Base-by-base conservation (phyloP, 1,140 invertebrate genomes). In the Drosophila bocqueti region DNA sequence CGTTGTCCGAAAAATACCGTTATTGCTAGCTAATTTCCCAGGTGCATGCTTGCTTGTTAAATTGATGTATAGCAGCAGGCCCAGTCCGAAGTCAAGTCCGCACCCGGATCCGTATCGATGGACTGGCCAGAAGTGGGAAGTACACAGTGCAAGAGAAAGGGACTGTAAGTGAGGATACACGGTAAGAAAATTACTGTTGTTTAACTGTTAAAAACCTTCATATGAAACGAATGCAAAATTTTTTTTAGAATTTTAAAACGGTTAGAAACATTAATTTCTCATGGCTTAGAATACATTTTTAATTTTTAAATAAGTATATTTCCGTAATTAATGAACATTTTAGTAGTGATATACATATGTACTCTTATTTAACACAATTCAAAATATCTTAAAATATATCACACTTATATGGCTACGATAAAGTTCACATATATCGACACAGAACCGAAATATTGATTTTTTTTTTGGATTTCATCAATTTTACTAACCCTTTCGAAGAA, bases 21-120 rank as follows among this genome's bases (percentile, higher is more conserved):
- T 89, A 87, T 89, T 81, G 81, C 84, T 52, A 65, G 71, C 85
- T 90, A 89, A 89, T 89, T 90, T 89, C 85, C 85, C 85, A 79
- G 83, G 85, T 82, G 85, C 85, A 90, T 90, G 85, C 75, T 90
- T 79, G 85, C 85, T 85, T 90, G 85, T 89, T 90, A 89, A 89
- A 89, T 79, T 89, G 85, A 89, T 89, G 85, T 79, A 89, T 84
- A 63, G 80, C 38, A 60, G 50, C 52, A 49, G 78, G 45, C 79
- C 68, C 64, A 61, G 58, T 68, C 49, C 43, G 46, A 47, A 21
- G 31, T 45, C 67, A 59, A 60, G 42, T 52, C 49, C 49, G n/a
- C 26, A 47, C 16, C 60, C 31, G 40, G 36, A 62, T 21, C 54
- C 34, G 10, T 40, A 31, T 36, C 66, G 40, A 38, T 13, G 15